Conservation (phyloP, 2,113 vertebrate genomes). For the Lagopus muta region DNA sequence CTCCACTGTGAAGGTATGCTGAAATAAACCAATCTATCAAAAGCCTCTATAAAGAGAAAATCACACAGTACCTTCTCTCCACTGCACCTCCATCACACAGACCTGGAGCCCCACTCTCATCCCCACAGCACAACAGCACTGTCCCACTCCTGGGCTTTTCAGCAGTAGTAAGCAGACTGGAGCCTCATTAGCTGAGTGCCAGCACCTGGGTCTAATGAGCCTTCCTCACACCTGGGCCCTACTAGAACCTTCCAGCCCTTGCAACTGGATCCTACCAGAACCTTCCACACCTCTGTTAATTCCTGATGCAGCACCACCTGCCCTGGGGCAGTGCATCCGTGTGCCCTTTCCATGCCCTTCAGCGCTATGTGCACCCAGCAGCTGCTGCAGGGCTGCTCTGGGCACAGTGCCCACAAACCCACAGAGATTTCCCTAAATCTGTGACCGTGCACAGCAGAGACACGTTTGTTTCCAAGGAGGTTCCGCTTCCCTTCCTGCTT, state of each 20-base stretch:
- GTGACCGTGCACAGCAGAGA: not conserved
- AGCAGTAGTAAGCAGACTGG: not conserved
- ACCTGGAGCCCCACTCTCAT: rapidly evolving
- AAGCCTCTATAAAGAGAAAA: not conserved
- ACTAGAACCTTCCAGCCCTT: not conserved
- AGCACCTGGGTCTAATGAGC: not conserved
- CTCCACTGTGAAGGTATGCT: rapidly evolving
- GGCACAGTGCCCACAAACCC: not conserved
- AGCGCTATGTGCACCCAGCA: not conserved
- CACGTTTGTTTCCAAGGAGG: not conserved
- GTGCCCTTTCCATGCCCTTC: not conserved
- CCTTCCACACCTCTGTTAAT: not conserved
- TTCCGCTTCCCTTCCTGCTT: slow-evolving; percentile 15
- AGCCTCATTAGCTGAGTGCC: not conserved
- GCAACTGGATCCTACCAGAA: not conserved
- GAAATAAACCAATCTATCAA: not conserved
- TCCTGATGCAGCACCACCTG: not conserved
- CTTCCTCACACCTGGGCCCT: not conserved
- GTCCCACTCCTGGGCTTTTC: rapidly evolving
- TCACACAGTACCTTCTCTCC: not conserved
- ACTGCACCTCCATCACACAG: rapidly evolving
- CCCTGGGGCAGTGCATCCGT: no score
- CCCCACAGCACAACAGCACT: not conserved
- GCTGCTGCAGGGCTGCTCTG: not conserved
- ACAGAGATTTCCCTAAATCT: slow-evolving; percentile 29